A percentile compares a stretch with the other conserved stretches of the same genome.
phyloP scores from a whole-genome alignment of 2,888 invertebrate species.

The Holacanthella duospinosa region DNA sequence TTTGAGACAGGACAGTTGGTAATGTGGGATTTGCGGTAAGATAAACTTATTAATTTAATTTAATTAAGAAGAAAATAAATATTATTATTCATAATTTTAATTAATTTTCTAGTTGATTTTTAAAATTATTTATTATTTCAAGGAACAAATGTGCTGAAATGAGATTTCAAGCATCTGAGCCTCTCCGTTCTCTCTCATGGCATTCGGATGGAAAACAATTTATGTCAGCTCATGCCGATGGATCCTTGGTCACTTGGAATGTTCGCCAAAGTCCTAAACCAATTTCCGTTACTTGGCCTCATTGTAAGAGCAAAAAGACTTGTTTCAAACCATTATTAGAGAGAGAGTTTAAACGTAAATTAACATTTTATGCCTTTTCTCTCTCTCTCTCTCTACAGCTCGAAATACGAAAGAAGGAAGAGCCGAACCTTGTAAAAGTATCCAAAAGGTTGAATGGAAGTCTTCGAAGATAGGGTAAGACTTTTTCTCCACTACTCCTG shows the following conservation, averaged over 20 bases:
- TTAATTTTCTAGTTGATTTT: too few species aligned
- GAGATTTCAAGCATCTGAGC: slow-evolving; percentile 65
- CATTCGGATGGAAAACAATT: slow-evolving; percentile 96
- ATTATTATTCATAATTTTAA: too few species aligned
- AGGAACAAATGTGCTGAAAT: slow-evolving; percentile 73
- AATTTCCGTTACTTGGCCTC: slow-evolving; percentile 73
- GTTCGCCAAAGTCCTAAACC: slow-evolving; percentile 61
- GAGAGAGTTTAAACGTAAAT: background rate
- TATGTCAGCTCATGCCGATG: slow-evolving; percentile 85
- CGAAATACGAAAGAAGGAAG: slow-evolving; percentile 87
- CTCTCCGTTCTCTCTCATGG: slow-evolving; percentile 82
- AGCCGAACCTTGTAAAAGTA: slow-evolving; percentile 84
- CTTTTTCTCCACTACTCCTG: too few species aligned
- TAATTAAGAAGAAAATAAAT: too few species aligned
- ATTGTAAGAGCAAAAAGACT: slow-evolving; percentile 62
- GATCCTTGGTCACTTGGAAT: slow-evolving; percentile 89
- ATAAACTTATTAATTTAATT: too few species aligned
- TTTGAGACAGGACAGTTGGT: slow-evolving; percentile 90
- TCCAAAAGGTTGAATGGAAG: slow-evolving; percentile 92
- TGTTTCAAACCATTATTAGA: too few species aligned
- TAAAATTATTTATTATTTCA: too few species aligned
- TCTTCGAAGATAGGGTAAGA: slow-evolving; percentile 69
- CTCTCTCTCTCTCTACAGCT: slow-evolving; percentile 41
- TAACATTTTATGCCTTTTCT: background rate
- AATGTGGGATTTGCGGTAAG: slow-evolving; percentile 95